Evolutionary conservation across 1,140 invertebrate species (phyloP).

Genomic region (Brachionus calyciflorus): DNA sequence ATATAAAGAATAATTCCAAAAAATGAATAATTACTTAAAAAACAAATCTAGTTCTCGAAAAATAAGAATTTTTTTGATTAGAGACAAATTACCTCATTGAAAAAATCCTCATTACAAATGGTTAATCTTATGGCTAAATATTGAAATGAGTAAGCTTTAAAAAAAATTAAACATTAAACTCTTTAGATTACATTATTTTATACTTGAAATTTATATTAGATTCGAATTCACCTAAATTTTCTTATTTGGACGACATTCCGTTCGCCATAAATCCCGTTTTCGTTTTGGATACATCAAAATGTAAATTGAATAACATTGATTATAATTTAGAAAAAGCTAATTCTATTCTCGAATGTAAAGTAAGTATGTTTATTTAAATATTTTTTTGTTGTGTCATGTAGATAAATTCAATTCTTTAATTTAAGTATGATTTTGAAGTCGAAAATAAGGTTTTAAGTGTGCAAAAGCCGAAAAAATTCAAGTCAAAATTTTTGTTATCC

Average conservation of each 20-base stretch:
- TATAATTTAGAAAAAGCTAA: conserved; percentile 22
- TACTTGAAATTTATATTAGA: too few relatives aligned
- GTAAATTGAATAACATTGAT: background rate
- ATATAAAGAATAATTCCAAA: too few relatives aligned
- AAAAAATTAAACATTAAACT: too few relatives aligned
- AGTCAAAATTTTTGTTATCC: background rate
- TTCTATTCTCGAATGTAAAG: background rate
- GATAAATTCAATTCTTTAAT: background rate
- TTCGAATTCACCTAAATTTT: too few relatives aligned
- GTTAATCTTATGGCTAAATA: too few relatives aligned
- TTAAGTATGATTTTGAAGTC: background rate
- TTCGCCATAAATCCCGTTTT: conserved; percentile 28
- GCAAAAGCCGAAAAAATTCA: background rate
- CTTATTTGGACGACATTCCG: background rate
- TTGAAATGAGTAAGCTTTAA: too few relatives aligned
- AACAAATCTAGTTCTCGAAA: too few relatives aligned
- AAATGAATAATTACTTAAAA: too few relatives aligned
- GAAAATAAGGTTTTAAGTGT: background rate
- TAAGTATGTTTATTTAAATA: background rate
- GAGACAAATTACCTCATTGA: too few relatives aligned
- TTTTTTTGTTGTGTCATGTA: background rate
- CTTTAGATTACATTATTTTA: too few relatives aligned
- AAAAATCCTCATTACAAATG: too few relatives aligned
- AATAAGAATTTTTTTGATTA: too few relatives aligned
- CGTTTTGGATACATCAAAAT: background rate